phyloP scores from a whole-genome alignment of 2,113 vertebrate genomes.

The Carlito syrichta region DNA sequence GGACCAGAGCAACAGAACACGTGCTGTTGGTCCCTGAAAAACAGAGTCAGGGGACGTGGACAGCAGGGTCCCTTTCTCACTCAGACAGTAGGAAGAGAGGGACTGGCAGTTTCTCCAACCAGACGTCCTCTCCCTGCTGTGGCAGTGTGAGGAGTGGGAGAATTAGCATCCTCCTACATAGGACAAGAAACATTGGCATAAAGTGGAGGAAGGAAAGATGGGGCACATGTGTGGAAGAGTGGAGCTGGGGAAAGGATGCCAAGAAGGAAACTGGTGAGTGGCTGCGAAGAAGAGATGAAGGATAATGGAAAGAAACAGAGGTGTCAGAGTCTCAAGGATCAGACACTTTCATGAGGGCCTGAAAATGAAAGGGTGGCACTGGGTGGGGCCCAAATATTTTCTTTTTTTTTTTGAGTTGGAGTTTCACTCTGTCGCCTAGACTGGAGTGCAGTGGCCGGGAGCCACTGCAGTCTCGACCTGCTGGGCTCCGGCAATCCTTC shows the following conservation, averaged over 20 bases:
- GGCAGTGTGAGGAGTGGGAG: neutral
- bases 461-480: too few species aligned
- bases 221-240: neutral
- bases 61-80: neutral
- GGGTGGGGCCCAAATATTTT: neutral
- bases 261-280: neutral
- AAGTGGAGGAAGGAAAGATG: neutral
- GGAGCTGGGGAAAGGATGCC: neutral
- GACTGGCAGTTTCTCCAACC: neutral
- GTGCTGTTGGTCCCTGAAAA: neutral
- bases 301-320: neutral
- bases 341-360: neutral
- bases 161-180: neutral
- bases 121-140: neutral
- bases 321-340: neutral
- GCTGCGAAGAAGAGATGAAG: neutral
- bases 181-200: neutral
- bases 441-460: too few species aligned
- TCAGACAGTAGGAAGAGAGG: neutral
- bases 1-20: neutral
- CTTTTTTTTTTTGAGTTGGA: too few species aligned
- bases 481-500: too few species aligned
- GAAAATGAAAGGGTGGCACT: neutral
- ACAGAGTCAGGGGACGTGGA: neutral
- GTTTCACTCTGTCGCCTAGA: too few species aligned